Evolutionary conservation across 53 echinoderm and acorn worm genomes (phyloP).

Genomic region (Paracentrotus lividus): DNA sequence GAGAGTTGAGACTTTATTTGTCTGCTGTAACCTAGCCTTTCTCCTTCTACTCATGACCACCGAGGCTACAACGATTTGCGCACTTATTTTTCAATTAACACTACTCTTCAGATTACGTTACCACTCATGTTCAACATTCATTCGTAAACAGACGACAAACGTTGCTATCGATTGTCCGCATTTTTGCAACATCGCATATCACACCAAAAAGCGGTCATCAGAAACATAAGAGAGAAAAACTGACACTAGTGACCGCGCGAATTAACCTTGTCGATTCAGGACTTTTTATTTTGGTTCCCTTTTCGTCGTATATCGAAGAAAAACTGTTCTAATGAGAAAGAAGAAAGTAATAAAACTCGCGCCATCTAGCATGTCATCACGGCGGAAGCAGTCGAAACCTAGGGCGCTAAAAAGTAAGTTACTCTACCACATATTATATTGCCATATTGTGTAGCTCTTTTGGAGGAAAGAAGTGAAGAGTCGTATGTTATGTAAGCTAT

Average conservation of each 20-base stretch:
- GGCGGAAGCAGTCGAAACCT: constrained; percentile 68
- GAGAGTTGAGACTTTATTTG: not conserved
- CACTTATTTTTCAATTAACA: not conserved
- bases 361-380: constrained; percentile 55
- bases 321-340: constrained; percentile 56
- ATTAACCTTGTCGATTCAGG: not conserved
- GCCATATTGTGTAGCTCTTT: too few relatives aligned
- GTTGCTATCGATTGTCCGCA: not conserved
- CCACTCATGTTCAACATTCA: not conserved
- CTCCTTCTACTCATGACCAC: not conserved
- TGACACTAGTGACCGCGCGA: not conserved
- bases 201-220: not conserved
- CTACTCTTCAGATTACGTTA: not conserved
- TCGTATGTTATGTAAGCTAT: too few relatives aligned
- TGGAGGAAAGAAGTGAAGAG: too few relatives aligned
- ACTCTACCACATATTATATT: not conserved
- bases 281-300: not conserved
- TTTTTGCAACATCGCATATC: not conserved
- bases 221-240: not conserved
- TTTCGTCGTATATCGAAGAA: not conserved
- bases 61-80: not conserved
- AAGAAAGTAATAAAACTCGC: constrained; percentile 27
- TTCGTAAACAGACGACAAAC: not conserved
- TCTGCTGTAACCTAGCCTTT: constrained; percentile 3
- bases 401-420: constrained; percentile 66